Evolutionary conservation across 2,888 invertebrate species (phyloP).

Genomic region (Protonemura montana): DNA sequence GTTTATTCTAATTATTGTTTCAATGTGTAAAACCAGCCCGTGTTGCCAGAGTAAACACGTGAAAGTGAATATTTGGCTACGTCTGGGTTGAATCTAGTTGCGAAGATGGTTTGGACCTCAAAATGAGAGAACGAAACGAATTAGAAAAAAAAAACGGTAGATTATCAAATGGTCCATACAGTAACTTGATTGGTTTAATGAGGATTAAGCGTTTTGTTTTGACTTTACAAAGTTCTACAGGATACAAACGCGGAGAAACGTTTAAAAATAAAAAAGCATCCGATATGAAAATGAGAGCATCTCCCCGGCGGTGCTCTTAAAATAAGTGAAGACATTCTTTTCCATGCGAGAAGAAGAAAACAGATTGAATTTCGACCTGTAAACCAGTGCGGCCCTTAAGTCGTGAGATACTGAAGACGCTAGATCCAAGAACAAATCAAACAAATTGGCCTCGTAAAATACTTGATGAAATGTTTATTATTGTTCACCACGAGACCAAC

Average conservation of each 20-base stretch:
- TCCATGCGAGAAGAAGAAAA: neutral
- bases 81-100: neutral
- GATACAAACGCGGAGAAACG: neutral
- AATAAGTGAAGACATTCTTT: neutral
- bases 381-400: neutral
- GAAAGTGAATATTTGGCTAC: neutral
- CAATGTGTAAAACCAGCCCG: neutral
- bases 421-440: neutral
- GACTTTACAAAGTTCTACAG: neutral
- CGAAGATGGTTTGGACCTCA: neutral
- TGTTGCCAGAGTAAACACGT: neutral
- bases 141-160: neutral
- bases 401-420: neutral
- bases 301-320: neutral
- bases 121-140: neutral
- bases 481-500: neutral
- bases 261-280: neutral
- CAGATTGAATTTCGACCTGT: neutral
- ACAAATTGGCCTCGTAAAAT: no score
- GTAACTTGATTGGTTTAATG: neutral
- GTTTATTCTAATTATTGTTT: conserved; percentile 16
- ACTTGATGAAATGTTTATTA: neutral
- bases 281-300: neutral
- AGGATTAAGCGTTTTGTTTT: neutral
- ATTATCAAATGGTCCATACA: neutral